These are phyloP conservation scores for Coluber constrictor DNA, from an alignment of 2,797 vertebrate genomes.

Conservation along the genomic window DNA sequence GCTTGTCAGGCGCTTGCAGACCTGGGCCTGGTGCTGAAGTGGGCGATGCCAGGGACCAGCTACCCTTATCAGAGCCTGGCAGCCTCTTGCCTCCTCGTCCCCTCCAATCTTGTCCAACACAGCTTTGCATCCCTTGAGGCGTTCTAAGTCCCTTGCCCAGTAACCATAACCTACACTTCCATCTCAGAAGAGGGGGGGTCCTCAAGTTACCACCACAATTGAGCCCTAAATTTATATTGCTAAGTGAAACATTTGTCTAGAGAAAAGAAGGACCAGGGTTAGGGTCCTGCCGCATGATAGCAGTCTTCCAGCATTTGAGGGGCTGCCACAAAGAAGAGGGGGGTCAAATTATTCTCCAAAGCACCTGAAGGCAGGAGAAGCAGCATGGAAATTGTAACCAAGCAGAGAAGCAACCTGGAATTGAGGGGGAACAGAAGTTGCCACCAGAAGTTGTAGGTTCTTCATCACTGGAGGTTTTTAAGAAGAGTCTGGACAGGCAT, in stretches of 20 bases:
- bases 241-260: background rate
- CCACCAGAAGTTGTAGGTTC: too few relatives aligned
- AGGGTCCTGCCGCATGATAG: too few relatives aligned
- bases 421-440: too few relatives aligned
- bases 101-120: background rate
- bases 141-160: background rate
- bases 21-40: background rate
- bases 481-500: too few relatives aligned
- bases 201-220: background rate
- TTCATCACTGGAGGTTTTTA: too few relatives aligned
- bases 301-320: too few relatives aligned
- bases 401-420: too few relatives aligned
- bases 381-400: too few relatives aligned
- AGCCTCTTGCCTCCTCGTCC: background rate
- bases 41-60: background rate
- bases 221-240: background rate
- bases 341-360: too few relatives aligned
- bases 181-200: background rate
- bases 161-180: background rate
- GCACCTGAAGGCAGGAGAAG: too few relatives aligned
- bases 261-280: too few relatives aligned
- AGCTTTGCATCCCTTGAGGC: background rate
- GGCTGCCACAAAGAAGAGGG: too few relatives aligned
- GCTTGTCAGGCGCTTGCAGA: background rate
- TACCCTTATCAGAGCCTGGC: background rate